Percentiles rank a stretch among this genome's conserved stretches.
These are phyloP conservation scores for Esox niger DNA, from an alignment of 2,113 vertebrate species.

Conservation along the genomic window DNA sequence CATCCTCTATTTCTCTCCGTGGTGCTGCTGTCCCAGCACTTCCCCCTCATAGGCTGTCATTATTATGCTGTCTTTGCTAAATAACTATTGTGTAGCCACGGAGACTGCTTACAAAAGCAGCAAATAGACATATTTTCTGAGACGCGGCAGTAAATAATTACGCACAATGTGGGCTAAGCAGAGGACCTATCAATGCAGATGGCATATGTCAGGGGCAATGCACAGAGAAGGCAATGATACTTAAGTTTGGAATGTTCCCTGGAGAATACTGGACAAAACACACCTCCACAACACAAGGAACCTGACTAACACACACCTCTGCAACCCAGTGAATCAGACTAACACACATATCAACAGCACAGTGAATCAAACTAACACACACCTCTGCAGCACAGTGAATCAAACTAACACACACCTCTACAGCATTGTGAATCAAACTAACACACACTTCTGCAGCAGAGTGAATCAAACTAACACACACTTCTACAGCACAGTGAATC, in stretches of 20 bases:
- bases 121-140: conserved; percentile 56
- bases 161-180: conserved; percentile 50
- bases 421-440: no score
- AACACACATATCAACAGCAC: conserved; percentile 15
- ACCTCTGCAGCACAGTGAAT: conserved; percentile 14
- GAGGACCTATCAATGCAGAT: conserved; percentile 48
- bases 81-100: conserved; percentile 62
- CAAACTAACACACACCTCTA: no score
- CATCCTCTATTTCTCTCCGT: conserved; percentile 11
- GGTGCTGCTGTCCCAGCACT: conserved; percentile 53
- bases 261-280: no score
- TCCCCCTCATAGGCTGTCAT: conserved; percentile 57
- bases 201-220: conserved; percentile 38
- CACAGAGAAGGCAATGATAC: conserved; percentile 25
- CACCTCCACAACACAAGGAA: neutral
- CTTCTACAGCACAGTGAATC: neutral
- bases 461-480: neutral
- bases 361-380: conserved; percentile 20
- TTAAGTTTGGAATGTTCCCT: neutral
- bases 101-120: conserved; percentile 58
- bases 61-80: conserved; percentile 65
- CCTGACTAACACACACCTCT: neutral
- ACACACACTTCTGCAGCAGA: no score
- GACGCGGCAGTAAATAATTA: conserved; percentile 58
- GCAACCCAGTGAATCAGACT: conserved; percentile 36